Conservation (phyloP, 2,797 vertebrate species). For the Eulemur mongoz region DNA sequence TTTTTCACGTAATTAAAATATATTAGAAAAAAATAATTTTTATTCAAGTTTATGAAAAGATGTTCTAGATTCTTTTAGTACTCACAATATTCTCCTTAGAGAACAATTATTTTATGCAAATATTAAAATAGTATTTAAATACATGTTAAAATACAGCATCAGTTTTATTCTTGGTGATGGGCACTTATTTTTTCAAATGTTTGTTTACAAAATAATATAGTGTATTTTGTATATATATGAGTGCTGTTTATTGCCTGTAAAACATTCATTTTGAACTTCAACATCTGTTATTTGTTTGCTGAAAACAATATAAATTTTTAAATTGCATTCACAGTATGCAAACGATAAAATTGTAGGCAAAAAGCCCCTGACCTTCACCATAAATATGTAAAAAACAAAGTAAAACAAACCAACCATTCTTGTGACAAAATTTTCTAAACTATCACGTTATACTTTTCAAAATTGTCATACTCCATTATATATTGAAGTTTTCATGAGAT, state of each 20-base stretch:
- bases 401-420: not conserved
- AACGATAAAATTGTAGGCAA: not conserved
- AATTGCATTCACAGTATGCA: not conserved
- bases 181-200: not conserved
- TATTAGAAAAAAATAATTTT: not conserved
- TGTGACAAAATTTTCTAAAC: not conserved
- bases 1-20: not conserved
- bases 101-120: not conserved
- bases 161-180: not conserved
- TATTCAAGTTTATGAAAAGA: not conserved
- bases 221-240: not conserved
- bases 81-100: not conserved
- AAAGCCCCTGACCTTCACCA: not conserved
- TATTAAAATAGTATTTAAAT: not conserved
- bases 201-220: not conserved
- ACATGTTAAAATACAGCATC: not conserved
- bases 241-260: not conserved
- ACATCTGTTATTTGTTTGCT: constrained; percentile 5
- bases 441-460: not conserved
- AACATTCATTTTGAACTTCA: not conserved
- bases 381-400: not conserved
- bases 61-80: not conserved
- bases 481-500: not conserved
- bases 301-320: not conserved
- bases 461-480: not conserved